Evolutionary conservation across 2,113 vertebrate genomes (phyloP).

Genomic region (Lucifuga dentata): DNA sequence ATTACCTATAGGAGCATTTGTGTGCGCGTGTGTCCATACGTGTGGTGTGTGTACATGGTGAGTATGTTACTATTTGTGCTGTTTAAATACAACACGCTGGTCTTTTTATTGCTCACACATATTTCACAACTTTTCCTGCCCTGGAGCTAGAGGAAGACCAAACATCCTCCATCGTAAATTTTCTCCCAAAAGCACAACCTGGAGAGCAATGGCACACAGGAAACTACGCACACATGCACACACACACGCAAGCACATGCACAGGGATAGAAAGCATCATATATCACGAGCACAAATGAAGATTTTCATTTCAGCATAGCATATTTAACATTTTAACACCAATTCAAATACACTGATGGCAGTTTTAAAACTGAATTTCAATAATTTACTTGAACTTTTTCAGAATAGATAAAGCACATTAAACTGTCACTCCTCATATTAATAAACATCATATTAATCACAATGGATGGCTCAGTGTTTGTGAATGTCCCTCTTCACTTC

Average conservation of each 20-base stretch:
- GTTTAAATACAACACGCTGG: slow-evolving; percentile 67
- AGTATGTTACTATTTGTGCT: slow-evolving; percentile 56
- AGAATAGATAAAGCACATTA: slow-evolving; percentile 1
- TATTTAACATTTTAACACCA: neutral
- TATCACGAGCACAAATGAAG: slow-evolving; percentile 32
- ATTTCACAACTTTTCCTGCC: slow-evolving; percentile 81
- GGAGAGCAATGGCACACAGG: slow-evolving; percentile 64
- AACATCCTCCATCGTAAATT: slow-evolving; percentile 77
- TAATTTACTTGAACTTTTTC: neutral
- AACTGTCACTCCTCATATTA: neutral
- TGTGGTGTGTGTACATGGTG: slow-evolving; percentile 9
- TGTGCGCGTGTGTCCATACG: neutral
- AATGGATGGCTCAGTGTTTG: slow-evolving; percentile 17
- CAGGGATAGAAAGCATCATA: slow-evolving; percentile 17
- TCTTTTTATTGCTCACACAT: slow-evolving; percentile 77
- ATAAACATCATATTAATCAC: slow-evolving; percentile 48
- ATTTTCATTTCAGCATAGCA: slow-evolving; percentile 19
- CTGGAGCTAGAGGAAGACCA: slow-evolving; percentile 71
- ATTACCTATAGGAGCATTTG: neutral
- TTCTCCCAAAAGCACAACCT: slow-evolving; percentile 57
- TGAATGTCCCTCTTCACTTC: slow-evolving; percentile 50
- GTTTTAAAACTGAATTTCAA: neutral
- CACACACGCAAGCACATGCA: slow-evolving; percentile 23
- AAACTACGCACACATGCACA: slow-evolving; percentile 49
- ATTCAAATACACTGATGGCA: too few relatives aligned